These are phyloP conservation scores for Oryzias melastigma DNA, from an alignment of 2,113 vertebrate genomes.

Conservation along the genomic window DNA sequence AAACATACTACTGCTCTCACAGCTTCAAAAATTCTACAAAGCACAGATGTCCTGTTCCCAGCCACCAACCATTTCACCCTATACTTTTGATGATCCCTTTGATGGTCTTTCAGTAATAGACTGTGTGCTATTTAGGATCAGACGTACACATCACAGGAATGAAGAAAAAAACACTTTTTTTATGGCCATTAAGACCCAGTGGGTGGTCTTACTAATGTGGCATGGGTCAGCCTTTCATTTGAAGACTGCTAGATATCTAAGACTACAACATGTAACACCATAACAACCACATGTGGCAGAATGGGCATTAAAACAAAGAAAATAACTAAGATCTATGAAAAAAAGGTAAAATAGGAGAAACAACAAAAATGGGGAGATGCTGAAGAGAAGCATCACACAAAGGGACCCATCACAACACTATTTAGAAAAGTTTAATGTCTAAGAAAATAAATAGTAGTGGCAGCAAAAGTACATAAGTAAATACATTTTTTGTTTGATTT, in stretches of 20 bases:
- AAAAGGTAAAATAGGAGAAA: slow-evolving; percentile 16
- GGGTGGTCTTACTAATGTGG: slow-evolving; percentile 54
- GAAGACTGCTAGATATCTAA: slow-evolving; percentile 42
- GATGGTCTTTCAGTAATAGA: slow-evolving; percentile 62
- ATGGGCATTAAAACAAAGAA: slow-evolving; percentile 14
- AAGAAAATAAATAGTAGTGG: neutral
- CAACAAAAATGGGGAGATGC: slow-evolving; percentile 9
- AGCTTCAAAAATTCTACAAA: slow-evolving; percentile 31
- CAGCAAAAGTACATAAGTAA: slow-evolving; percentile 47
- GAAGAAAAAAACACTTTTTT: slow-evolving; percentile 38
- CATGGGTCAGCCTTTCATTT: slow-evolving; percentile 49
- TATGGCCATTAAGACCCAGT: slow-evolving; percentile 67
- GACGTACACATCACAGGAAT: slow-evolving; percentile 27
- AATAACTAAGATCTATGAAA: slow-evolving; percentile 17
- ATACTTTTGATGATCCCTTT: slow-evolving; percentile 51
- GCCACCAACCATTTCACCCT: slow-evolving; percentile 24
- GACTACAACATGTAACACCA: slow-evolving; percentile 23
- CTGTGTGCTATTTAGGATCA: slow-evolving; percentile 43
- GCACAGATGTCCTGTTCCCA: slow-evolving; percentile 32
- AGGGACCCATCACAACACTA: slow-evolving; percentile 25
- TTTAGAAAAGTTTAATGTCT: slow-evolving; percentile 41
- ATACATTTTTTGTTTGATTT: slow-evolving; percentile 44
- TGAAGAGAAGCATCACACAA: slow-evolving; percentile 23
- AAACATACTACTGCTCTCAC: slow-evolving; percentile 27
- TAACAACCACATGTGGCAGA: slow-evolving; percentile 52